These are phyloP conservation scores for Sphaerophoria rueppellii DNA, from an alignment of 2,888 invertebrate species.

Conservation along the genomic window DNA sequence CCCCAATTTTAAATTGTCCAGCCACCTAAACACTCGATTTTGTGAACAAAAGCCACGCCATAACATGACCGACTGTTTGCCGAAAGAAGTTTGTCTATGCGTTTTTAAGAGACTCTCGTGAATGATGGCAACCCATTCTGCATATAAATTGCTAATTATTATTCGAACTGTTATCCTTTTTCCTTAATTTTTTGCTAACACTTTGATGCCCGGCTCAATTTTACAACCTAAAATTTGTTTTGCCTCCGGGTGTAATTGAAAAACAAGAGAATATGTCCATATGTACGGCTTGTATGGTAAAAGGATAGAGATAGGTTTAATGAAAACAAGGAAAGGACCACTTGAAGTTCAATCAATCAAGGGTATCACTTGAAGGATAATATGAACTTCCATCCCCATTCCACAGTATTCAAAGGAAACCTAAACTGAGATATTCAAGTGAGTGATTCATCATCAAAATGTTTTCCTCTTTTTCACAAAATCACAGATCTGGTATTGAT, in stretches of 20 bases:
- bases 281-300: background rate
- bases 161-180: background rate
- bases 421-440: background rate
- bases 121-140: slow-evolving; percentile 37
- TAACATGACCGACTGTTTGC: background rate
- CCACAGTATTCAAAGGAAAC: background rate
- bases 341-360: slow-evolving; percentile 25
- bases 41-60: background rate
- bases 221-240: slow-evolving; percentile 33
- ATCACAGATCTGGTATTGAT: background rate
- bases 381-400: background rate
- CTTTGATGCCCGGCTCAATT: slow-evolving; percentile 4
- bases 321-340: slow-evolving; percentile 1
- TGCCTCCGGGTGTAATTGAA: slow-evolving; percentile 39
- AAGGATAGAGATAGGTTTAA: slow-evolving; percentile 15
- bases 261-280: background rate
- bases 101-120: slow-evolving; percentile 33
- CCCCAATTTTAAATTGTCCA: too few relatives aligned
- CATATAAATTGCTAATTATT: slow-evolving; percentile 66
- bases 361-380: background rate
- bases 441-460: background rate
- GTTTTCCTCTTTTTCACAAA: background rate
- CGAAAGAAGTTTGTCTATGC: slow-evolving; percentile 1
- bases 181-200: background rate
- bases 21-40: background rate